Base-by-base conservation (phyloP, 2,888 invertebrate genomes). In the Stratiomys singularior region DNA sequence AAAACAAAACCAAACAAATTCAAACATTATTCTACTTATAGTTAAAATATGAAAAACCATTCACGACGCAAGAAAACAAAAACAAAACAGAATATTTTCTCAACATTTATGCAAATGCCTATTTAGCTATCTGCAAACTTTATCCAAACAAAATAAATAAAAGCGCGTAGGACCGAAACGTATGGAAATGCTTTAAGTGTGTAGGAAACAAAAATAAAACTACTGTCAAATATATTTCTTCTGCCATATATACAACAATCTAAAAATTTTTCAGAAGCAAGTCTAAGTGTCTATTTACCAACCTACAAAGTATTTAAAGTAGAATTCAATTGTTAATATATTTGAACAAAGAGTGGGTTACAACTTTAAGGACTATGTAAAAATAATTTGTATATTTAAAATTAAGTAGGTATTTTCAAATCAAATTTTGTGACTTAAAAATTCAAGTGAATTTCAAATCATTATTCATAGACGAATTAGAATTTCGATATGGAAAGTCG, bases 131-230 rank as follows among this genome's bases (percentile, higher is more conserved):
- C 37, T 37, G 37, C 37, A 37, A 37, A 37, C 37, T 37, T 37
- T 37, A 37, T 9, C 37, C 37, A 5, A 5, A 9, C 9, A 37
- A 37, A 9, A 3, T 5, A 37, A 37, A 37, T 1, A 15, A 37
- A 30, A 66, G 13, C 37, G 37, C 37, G 66, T 30, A 66, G 44
- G 44, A 66, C 27, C 69, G 69, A 69, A 47, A 44, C 30, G 15
- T 66, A 30, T 69, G 30, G 25, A 58, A 74, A 74, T 37, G 74
- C 74, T 74, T 74, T 74, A 74, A 74, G 18, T 74, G 74, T 74
- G 74, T 74, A 74, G 74, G 30, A 25, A 23, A 37, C 37, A 37
- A 25, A n/a, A 37, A 74, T 37, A 60, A 4, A 58, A 60, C 30
- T 5, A 60, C 4, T 30, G 23, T 37, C 23, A 58, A 47, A 47